These are phyloP conservation scores for Meles meles DNA, from an alignment of 2,113 vertebrate genomes.

Conservation along the genomic window DNA sequence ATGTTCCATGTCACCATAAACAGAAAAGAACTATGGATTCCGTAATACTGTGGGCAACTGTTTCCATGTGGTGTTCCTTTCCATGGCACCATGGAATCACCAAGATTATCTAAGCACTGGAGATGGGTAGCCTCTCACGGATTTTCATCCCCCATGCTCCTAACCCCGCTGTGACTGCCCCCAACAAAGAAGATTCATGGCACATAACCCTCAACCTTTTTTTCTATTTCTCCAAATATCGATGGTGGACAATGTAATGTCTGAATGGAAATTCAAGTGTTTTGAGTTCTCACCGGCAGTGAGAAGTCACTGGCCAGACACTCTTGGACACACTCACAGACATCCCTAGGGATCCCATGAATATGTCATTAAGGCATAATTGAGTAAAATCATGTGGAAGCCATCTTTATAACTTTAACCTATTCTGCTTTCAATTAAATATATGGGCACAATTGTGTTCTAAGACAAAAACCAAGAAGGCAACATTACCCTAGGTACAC, in stretches of 20 bases:
- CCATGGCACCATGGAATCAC: no score
- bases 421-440: background rate
- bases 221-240: no score
- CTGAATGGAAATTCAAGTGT: fast-evolving
- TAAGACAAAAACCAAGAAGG: background rate
- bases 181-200: background rate
- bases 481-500: no score
- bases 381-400: background rate
- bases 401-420: background rate
- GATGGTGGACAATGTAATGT: background rate
- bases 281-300: background rate
- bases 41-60: fast-evolving
- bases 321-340: no score
- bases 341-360: no score
- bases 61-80: background rate
- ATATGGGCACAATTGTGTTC: background rate
- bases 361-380: background rate
- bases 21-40: background rate
- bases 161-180: fast-evolving
- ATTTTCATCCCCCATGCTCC: no score
- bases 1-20: background rate
- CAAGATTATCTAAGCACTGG: fast-evolving
- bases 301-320: fast-evolving
- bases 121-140: fast-evolving
- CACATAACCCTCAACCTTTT: background rate